phyloP scores from a whole-genome alignment of 2,888 invertebrate genomes.

The Brenthis ino region DNA sequence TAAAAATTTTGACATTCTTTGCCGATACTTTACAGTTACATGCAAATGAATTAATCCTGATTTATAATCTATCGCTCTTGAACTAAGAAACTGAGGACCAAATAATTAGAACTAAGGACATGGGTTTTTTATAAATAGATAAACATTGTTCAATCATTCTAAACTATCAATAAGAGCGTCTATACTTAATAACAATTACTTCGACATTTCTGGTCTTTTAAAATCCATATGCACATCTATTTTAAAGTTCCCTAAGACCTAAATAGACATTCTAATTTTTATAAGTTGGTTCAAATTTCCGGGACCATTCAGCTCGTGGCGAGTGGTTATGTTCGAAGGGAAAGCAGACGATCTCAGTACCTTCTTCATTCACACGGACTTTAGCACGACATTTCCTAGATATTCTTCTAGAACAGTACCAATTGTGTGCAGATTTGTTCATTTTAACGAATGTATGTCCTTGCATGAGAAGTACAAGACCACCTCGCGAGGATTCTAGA shows the following conservation, averaged over 20 bases:
- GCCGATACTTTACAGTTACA: too few relatives aligned
- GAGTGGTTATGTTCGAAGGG: constrained; percentile 45
- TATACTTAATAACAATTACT: too few relatives aligned
- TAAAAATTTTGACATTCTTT: too few relatives aligned
- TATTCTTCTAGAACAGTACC: constrained; percentile 46
- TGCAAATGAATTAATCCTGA: too few relatives aligned
- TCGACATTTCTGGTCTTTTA: too few relatives aligned
- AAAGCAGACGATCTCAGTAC: constrained; percentile 25
- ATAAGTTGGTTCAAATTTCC: background rate
- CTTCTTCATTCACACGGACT: constrained; percentile 31
- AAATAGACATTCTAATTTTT: background rate
- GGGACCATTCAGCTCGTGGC: constrained; percentile 24
- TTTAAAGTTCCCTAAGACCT: background rate
- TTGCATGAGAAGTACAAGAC: constrained; percentile 35
- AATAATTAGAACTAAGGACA: too few relatives aligned
- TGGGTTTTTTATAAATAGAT: too few relatives aligned
- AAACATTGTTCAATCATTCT: too few relatives aligned
- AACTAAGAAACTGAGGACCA: too few relatives aligned
- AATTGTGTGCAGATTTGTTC: constrained; percentile 37
- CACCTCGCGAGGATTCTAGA: constrained; percentile 28
- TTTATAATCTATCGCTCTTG: too few relatives aligned
- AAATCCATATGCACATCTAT: background rate
- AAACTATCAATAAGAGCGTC: too few relatives aligned
- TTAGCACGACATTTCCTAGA: constrained; percentile 40
- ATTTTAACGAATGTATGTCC: constrained; percentile 42